Evolutionary conservation across 2,113 vertebrate species (phyloP), one percentile per base, ranked within the genome.

Genomic region (Megalops atlanticus): DNA sequence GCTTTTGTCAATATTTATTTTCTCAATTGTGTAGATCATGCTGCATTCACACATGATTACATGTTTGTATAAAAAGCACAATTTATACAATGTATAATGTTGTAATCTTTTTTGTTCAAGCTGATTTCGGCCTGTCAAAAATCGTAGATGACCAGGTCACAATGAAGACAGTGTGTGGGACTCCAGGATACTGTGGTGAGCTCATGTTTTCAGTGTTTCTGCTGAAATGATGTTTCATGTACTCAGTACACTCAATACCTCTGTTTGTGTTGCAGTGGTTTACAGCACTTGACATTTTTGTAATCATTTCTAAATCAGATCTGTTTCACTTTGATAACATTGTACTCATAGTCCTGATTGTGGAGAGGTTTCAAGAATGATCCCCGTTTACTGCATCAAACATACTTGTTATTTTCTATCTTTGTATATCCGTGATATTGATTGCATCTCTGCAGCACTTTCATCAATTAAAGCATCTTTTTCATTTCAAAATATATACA

Each of bases 111-210:
- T 75, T n/a, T 80, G 84, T 88, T 84, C 88, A 80, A 96, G 96
- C 96, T 89, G 96, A 96, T 84, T 96, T 96, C 85, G 96, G 96
- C 79, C 93, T 97, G 86, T 97, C 96, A 72, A 96, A 96, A 92
- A 96, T 96, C 81, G 94, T 96, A 80, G 95, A 96, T 85, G 94
- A 96, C 73, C 95, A 96, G 78, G 94, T 96, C 81, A 95, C 95
- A 81, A 96, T 96, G 96, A 96, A 95, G 92, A 96, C 96, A 35
- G 92, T 96, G 18, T 96, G 96, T 84, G 96, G 96, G 84, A 97
- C 96, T 49, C 96, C 95, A 11, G 96, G 96, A 14, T 97, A 97
- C 79, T 96, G 96, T 68, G 96, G 96, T 96, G 94, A 2, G 94
- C 86, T 74, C 39, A 31, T 40, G 33, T 80, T 49, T 35, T 43